Conservation (phyloP, 2,113 vertebrate genomes). For the Solenodon paradoxus region DNA sequence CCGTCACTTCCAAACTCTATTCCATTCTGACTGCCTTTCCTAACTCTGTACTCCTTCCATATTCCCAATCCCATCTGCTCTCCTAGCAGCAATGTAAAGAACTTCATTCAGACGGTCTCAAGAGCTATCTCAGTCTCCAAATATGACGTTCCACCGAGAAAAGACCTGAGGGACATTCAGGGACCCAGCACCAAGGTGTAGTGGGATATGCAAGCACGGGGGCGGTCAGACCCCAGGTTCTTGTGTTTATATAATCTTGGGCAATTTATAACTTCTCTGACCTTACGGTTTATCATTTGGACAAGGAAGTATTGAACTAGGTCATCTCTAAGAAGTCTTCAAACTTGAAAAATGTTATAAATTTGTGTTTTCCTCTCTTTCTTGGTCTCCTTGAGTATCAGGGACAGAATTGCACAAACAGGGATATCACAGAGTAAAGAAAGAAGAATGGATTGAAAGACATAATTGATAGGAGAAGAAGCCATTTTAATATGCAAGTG, state of each 20-base stretch:
- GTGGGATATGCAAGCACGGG: neutral
- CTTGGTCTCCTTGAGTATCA: neutral
- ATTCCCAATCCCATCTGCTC: neutral
- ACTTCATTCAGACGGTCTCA: neutral
- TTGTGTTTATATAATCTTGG: neutral
- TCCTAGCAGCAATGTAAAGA: neutral
- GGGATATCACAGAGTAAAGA: neutral
- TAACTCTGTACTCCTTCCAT: neutral
- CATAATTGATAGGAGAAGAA: neutral
- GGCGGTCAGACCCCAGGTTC: neutral
- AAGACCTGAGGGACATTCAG: neutral
- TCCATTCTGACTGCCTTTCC: neutral
- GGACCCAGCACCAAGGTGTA: neutral
- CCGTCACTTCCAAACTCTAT: neutral
- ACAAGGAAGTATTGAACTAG: slow-evolving; percentile 12
- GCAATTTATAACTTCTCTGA: neutral
- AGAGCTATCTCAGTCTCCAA: neutral
- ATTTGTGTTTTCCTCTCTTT: slow-evolving; percentile 44
- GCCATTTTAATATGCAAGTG: slow-evolving; percentile 2
- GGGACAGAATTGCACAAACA: slow-evolving; percentile 19
- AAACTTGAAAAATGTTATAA: slow-evolving; percentile 1
- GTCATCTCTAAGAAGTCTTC: slow-evolving; percentile 13
- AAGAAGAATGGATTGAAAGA: neutral
- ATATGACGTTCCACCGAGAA: neutral
- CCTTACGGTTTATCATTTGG: slow-evolving; percentile 9